Base-by-base conservation (phyloP, 2,888 invertebrate genomes). In the Tenthredo distinguenda region DNA sequence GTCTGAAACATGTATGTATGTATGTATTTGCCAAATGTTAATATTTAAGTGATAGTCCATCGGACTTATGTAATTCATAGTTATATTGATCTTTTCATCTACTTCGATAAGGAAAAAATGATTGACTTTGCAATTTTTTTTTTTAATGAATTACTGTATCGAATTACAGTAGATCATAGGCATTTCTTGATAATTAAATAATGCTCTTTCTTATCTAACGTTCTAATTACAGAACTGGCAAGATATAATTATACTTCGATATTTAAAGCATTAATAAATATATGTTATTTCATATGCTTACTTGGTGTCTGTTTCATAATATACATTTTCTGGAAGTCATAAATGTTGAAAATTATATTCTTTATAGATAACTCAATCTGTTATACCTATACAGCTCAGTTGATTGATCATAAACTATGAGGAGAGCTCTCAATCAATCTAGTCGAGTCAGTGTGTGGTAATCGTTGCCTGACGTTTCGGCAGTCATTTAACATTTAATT, bases 1-100 rank as follows among this genome's bases (percentile, higher is more conserved):
- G 10, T 47, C 62, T 15, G 26, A 43, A 65, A 21, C 50, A 71
- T 68, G n/a, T 68, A 26, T 77, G 77, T 77, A 76, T 6, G 21
- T 37, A 68, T 18, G 68, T 65, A 62, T 62, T 81, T 40, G 21
- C 40, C 26, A 81, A 81, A 68, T 84, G 71, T 71, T 47, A 34
- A 26, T 50, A 84, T 68, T 84, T 84, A 47, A 9, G 31, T 47
- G 12, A 47, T 34, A 26, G 12, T 26, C 21, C n/a, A 65, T 65
- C 26, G 65, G 12, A 12, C 12, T 21, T 34, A 34, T 68, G 26
- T 74, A 43, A 74, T 43, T 43, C 21, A 40, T 47, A 21, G 40
- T n/a, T 43, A 26, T 74, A 74, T 74, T 21, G 43, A 26, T 74
- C 1, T 74, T 74, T 26, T 74, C n/a, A 26, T 43, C 10, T 74